Percentiles rank a stretch among this genome's conserved stretches.
Evolutionary conservation across 2,797 vertebrate genomes (phyloP).

Genomic region (Manis javanica): DNA sequence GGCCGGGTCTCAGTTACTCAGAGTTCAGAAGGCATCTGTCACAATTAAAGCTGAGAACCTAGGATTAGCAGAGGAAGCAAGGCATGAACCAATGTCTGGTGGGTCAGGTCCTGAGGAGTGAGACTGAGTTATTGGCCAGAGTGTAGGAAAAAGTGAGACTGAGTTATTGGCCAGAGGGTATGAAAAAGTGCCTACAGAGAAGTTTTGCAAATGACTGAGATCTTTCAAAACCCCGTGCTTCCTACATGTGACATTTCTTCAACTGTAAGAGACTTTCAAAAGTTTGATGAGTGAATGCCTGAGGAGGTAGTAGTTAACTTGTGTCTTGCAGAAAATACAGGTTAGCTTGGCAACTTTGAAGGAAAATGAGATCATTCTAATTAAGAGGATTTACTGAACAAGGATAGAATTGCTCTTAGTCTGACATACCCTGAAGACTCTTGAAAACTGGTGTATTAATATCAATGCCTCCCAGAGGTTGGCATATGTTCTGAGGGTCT

Average conservation of each 20-base stretch:
- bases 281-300: not conserved
- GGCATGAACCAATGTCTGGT: not conserved
- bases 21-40: not conserved
- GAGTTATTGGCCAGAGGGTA: not conserved
- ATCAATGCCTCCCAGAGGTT: not conserved
- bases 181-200: not conserved
- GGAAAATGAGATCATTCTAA: constrained; percentile 9
- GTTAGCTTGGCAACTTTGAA: not conserved
- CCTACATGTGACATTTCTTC: constrained; percentile 1
- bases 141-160: not conserved
- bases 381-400: constrained; percentile 31
- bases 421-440: not conserved
- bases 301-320: not conserved
- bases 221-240: not conserved
- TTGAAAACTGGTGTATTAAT: not conserved
- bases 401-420: not conserved
- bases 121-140: not conserved
- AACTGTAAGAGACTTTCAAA: not conserved
- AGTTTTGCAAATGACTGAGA: not conserved
- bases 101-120: not conserved
- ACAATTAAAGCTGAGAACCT: not conserved
- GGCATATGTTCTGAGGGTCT: not conserved
- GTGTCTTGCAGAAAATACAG: constrained; percentile 26
- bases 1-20: not conserved
- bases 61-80: not conserved